Conservation (phyloP, 2,113 vertebrate species). For the Reinhardtius hippoglossoides region DNA sequence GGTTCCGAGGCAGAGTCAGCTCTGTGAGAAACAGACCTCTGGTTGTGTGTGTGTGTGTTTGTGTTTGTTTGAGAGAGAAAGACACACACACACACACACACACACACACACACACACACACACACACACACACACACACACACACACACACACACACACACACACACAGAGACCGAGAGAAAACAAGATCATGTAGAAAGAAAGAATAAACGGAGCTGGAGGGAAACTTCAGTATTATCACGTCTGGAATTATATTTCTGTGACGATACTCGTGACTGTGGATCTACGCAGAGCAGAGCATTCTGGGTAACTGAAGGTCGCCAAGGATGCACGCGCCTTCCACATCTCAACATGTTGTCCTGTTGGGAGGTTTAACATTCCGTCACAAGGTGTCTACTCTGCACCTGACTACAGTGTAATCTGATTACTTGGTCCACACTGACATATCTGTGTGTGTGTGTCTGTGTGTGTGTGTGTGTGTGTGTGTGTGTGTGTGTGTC, state of each 20-base stretch:
- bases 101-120: constrained; percentile 1
- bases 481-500: no score
- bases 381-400: no score
- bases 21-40: constrained; percentile 64
- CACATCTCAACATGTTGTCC: no score
- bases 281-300: constrained; percentile 3
- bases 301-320: constrained; percentile 23
- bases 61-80: neutral
- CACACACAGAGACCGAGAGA: constrained; percentile 7
- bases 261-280: neutral
- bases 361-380: no score
- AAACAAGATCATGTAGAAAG: constrained; percentile 34
- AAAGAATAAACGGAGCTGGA: neutral
- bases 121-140: constrained; percentile 1
- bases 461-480: no score
- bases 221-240: neutral
- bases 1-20: constrained; percentile 78
- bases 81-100: neutral
- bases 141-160: constrained; percentile 12
- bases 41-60: constrained; percentile 9
- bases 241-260: constrained; percentile 12
- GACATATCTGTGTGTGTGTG: no score
- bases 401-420: no score
- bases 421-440: no score
- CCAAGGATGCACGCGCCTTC: no score